These are phyloP conservation scores for Meandrina meandrites DNA, from an alignment of 92 coral and sea anemone species.

Conservation along the genomic window DNA sequence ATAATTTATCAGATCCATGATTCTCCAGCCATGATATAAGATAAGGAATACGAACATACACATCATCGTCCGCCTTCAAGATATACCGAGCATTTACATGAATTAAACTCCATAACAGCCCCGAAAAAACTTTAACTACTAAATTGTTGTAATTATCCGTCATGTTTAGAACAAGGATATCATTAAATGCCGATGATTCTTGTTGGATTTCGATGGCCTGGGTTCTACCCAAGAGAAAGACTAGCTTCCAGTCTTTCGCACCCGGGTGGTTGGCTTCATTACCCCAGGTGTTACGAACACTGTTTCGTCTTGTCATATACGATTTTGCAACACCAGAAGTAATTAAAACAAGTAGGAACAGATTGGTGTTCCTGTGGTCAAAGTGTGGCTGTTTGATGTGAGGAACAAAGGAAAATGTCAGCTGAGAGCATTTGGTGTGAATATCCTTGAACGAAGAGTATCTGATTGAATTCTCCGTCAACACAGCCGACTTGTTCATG, in stretches of 20 bases:
- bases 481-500: neutral
- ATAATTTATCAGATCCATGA: conserved; percentile 8
- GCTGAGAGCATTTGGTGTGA: conserved; percentile 24
- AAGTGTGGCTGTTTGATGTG: conserved; percentile 3
- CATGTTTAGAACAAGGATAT: conserved; percentile 11
- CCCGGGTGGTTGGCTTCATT: neutral
- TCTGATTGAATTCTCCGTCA: neutral
- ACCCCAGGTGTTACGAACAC: conserved; percentile 16
- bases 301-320: neutral
- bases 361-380: neutral
- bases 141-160: conserved; percentile 28
- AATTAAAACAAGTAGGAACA: conserved; percentile 13
- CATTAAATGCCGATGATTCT: conserved; percentile 9
- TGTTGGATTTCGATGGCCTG: neutral
- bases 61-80: conserved; percentile 34
- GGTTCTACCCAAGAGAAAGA: conserved; percentile 22
- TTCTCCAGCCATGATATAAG: conserved; percentile 18
- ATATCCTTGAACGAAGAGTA: neutral
- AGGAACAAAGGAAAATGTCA: conserved; percentile 12
- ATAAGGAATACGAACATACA: conserved; percentile 15
- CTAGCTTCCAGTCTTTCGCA: conserved; percentile 5
- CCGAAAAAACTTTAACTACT: conserved; percentile 11
- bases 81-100: conserved; percentile 11
- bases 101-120: conserved; percentile 13
- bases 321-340: neutral